These are phyloP conservation scores for Pyrrhosoma nymphula DNA, from an alignment of 2,888 invertebrate genomes.

Conservation along the genomic window DNA sequence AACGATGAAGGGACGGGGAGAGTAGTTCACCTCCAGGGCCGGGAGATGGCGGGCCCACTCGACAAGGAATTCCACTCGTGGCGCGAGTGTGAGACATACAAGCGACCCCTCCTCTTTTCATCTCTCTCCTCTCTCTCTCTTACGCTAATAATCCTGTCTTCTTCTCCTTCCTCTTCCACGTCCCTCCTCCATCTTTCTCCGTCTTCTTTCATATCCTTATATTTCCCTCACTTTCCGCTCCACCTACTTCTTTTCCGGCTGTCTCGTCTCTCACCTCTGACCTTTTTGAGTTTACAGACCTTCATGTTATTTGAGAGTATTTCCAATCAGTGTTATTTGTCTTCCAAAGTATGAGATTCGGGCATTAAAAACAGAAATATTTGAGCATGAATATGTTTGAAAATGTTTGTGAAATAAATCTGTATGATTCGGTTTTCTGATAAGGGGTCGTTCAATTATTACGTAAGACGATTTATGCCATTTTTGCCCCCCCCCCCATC, in stretches of 20 bases:
- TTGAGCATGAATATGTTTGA: too few species aligned
- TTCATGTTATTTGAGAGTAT: too few species aligned
- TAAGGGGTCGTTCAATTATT: too few species aligned
- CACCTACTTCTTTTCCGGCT: neutral
- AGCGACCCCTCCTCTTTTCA: neutral
- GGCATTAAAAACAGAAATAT: too few species aligned
- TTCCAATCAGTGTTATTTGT: too few species aligned
- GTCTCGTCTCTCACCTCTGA: neutral
- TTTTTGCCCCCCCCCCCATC: too few species aligned
- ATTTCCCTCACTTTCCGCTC: neutral
- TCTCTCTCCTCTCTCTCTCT: neutral
- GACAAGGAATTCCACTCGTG: conserved; percentile 20
- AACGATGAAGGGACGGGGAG: neutral
- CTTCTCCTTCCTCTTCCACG: conserved; percentile 24
- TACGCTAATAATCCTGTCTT: neutral
- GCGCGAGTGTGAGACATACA: neutral
- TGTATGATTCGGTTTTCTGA: too few species aligned
- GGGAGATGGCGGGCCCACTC: neutral
- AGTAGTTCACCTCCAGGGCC: neutral
- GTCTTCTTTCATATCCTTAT: neutral
- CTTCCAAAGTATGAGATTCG: too few species aligned
- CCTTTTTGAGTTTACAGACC: too few species aligned
- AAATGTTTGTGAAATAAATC: too few species aligned
- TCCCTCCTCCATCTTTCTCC: neutral
- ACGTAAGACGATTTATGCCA: too few species aligned